Conservation (phyloP, 2,888 invertebrate species). For the Apotomis turbidana region DNA sequence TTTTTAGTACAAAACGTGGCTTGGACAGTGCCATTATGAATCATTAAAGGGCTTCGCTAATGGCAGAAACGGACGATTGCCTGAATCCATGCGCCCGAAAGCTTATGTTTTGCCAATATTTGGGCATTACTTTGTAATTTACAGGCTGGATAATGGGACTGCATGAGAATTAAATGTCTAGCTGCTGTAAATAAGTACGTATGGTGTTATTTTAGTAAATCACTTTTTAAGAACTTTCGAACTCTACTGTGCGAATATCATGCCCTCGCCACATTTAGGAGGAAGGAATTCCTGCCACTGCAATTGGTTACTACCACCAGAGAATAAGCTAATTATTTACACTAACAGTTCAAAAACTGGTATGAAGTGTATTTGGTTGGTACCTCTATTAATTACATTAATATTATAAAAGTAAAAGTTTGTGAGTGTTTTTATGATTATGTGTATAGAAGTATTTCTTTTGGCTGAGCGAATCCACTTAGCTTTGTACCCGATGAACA, state of each 20-base stretch:
- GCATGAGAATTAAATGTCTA: slow-evolving; percentile 11
- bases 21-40: slow-evolving; percentile 39
- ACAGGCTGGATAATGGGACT: slow-evolving; percentile 6
- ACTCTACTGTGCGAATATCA: not conserved
- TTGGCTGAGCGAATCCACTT: too few relatives aligned
- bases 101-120: slow-evolving; percentile 38
- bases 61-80: slow-evolving; percentile 30
- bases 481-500: too few relatives aligned
- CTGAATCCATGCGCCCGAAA: slow-evolving; percentile 27
- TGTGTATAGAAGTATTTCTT: too few relatives aligned
- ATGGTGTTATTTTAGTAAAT: slow-evolving; percentile 1
- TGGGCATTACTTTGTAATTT: slow-evolving; percentile 35
- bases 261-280: too few relatives aligned
- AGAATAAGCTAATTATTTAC: too few relatives aligned
- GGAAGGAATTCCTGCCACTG: too few relatives aligned
- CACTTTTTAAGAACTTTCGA: not conserved
- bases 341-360: too few relatives aligned
- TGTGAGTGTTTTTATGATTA: too few relatives aligned
- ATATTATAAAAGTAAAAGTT: too few relatives aligned
- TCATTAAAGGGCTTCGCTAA: slow-evolving; percentile 39
- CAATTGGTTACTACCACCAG: too few relatives aligned
- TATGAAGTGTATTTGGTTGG: too few relatives aligned
- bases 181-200: not conserved
- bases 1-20: slow-evolving; percentile 26
- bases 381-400: too few relatives aligned